Evolutionary conservation across 2,797 vertebrate genomes (phyloP).

Genomic region (Podarcis lilfordi): DNA sequence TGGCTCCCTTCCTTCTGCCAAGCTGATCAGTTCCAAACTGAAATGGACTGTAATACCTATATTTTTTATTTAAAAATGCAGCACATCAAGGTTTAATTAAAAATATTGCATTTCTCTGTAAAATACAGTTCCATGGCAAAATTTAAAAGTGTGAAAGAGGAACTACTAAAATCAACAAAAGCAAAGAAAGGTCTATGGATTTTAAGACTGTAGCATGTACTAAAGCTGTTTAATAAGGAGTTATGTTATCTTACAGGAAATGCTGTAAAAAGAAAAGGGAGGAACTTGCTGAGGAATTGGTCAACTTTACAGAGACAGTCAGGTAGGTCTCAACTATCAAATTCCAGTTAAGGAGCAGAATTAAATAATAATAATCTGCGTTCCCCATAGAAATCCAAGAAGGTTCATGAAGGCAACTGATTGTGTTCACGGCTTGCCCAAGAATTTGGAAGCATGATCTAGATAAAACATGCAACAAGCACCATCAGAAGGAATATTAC

Average conservation of each 20-base stretch:
- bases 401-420: background rate
- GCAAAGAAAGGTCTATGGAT: background rate
- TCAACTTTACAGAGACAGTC: slow-evolving; percentile 32
- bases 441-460: background rate
- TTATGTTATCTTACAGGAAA: background rate
- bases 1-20: background rate
- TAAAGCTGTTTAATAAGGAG: background rate
- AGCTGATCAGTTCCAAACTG: background rate
- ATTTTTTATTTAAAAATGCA: slow-evolving; percentile 51
- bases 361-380: background rate
- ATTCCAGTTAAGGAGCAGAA: slow-evolving; percentile 21
- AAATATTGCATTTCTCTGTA: slow-evolving; percentile 37
- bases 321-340: slow-evolving; percentile 10
- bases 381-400: background rate
- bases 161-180: background rate
- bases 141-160: background rate
- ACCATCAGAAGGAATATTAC: background rate
- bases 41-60: slow-evolving; percentile 19
- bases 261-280: slow-evolving; percentile 31
- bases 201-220: background rate
- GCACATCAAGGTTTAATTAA: slow-evolving; percentile 29
- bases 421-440: background rate
- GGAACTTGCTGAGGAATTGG: slow-evolving; percentile 46
- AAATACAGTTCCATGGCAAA: background rate
- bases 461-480: slow-evolving; percentile 6